Evolutionary conservation across 2,113 vertebrate species (phyloP).

Genomic region (Trichomycterus rosablanca): DNA sequence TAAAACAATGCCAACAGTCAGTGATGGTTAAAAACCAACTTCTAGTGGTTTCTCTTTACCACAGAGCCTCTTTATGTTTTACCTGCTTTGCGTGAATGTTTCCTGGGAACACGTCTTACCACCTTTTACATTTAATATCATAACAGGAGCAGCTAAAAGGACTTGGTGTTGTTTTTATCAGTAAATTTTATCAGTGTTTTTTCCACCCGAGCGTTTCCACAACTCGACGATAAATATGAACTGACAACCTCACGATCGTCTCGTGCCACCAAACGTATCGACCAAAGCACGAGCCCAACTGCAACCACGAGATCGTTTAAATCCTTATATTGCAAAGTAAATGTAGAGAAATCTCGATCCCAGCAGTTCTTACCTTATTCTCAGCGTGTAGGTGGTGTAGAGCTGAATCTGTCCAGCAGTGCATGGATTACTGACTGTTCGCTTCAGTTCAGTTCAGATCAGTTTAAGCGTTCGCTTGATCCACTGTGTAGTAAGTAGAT

Average conservation of each 20-base stretch:
- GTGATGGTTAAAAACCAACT: not conserved
- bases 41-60: not conserved
- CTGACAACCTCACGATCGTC: too few relatives aligned
- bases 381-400: not conserved
- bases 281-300: too few relatives aligned
- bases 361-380: not conserved
- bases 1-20: not conserved
- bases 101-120: not conserved
- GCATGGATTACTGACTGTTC: not conserved
- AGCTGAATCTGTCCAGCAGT: not conserved
- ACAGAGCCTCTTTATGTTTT: not conserved
- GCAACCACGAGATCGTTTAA: too few relatives aligned
- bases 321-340: too few relatives aligned
- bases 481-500: not conserved
- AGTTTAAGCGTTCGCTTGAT: constrained; percentile 5
- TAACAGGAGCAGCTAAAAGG: too few relatives aligned
- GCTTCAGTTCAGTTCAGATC: not conserved
- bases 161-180: too few relatives aligned
- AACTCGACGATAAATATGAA: too few relatives aligned
- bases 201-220: too few relatives aligned
- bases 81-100: not conserved
- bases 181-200: too few relatives aligned
- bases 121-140: too few relatives aligned
- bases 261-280: too few relatives aligned
- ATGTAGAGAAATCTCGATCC: too few relatives aligned